Evolutionary conservation across 2,888 invertebrate genomes (phyloP), one percentile per base, ranked within the genome.

Genomic region (Cryptocheilus praepositus): DNA sequence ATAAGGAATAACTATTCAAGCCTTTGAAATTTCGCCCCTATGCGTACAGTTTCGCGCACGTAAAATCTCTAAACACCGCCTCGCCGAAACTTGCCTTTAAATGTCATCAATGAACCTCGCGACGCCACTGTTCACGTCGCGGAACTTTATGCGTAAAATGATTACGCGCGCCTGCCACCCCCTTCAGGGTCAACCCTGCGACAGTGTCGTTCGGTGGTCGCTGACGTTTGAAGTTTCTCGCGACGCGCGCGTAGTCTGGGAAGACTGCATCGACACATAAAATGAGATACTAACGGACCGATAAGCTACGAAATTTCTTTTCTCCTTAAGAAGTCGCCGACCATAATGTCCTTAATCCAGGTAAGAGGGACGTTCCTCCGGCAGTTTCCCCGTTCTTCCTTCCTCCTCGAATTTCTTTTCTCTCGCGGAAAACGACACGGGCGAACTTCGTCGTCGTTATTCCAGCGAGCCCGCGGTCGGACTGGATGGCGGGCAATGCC

Each of bases 261-360:
- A 71, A 54, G 64, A 61, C 66, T 60, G 61, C 44, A 67, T 45
- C 70, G 70, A 75, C 70, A 49, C 45, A 49, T n/a, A 44, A 57
- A 66, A 71, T 62, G 73, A 73, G 63, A 70, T 58, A 62, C 66
- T 66, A 71, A 76, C 69, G 52, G 67, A 25, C 60, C 67, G 76
- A 77, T 74, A 77, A 77, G 74, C 72, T 70, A 67, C 60, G 67
- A 63, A 72, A 62, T 55, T 72, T 74, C 62, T 60, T 46, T 49
- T 36, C 52, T 44, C 56, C 49, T 55, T 46, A 70, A 59, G 65
- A 70, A 70, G 44, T 61, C 54, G 56, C 49, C 22, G 43, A 62
- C 63, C 67, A 69, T 77, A 77, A 77, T 70, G 68, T 70, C 63
- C 73, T 77, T 77, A 77, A 77, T 77, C 74, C 77, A 46, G 59